Percentiles rank a stretch among this genome's conserved stretches.
Conservation (phyloP, 2,888 invertebrate species). For the Apotomis betuletana region DNA sequence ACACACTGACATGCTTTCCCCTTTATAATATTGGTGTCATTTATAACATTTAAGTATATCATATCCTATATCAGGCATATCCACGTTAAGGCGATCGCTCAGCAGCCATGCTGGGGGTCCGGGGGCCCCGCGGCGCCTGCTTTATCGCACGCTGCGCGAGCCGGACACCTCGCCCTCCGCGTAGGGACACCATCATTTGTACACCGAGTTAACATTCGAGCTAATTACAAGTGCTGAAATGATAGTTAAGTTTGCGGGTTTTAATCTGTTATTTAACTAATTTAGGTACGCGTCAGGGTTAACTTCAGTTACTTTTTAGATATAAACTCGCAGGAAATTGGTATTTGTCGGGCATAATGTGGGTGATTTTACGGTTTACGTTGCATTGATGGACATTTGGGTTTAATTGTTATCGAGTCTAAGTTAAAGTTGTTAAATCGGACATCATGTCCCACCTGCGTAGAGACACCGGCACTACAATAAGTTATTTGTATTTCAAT, state of each 20-base stretch:
- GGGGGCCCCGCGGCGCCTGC: conserved; percentile 80
- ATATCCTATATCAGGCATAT: conserved; percentile 43
- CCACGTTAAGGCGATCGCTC: conserved; percentile 52
- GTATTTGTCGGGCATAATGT: no score
- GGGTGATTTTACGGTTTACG: no score
- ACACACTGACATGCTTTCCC: no score
- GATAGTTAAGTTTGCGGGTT: conserved; percentile 3
- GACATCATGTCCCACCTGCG: no score
- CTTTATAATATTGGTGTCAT: no score
- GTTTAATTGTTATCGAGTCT: no score
- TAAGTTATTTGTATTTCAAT: no score
- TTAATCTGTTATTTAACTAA: neutral
- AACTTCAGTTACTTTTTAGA: neutral
- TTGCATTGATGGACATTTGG: no score
- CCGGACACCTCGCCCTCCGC: conserved; percentile 69
- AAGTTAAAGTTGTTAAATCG: no score
- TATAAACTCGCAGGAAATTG: no score
- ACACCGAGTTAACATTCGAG: conserved; percentile 9
- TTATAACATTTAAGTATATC: neutral
- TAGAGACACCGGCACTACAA: no score
- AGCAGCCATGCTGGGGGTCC: conserved; percentile 73
- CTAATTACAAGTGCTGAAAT: conserved; percentile 29
- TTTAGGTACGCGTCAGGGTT: neutral
- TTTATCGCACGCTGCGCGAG: conserved; percentile 81
- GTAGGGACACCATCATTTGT: conserved; percentile 48